phyloP scores from a whole-genome alignment of 1,140 invertebrate species.

The Panulirus ornatus region DNA sequence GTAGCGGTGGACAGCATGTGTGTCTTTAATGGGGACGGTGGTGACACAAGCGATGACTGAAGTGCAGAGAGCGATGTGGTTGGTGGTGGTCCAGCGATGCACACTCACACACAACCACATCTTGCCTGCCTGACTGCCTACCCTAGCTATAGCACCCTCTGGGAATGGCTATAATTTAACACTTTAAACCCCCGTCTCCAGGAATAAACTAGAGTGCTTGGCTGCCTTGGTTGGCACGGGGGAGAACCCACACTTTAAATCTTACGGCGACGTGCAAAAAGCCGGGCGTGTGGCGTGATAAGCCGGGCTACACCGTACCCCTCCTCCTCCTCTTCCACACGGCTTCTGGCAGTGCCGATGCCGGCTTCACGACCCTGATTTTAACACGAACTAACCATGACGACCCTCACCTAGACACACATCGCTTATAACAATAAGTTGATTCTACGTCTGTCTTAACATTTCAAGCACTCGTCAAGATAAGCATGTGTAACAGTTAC shows the following conservation, averaged over 20 bases:
- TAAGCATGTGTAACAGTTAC: no score
- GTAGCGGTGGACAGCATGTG: no score
- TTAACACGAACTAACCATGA: no score
- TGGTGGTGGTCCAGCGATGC: neutral
- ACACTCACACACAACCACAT: neutral
- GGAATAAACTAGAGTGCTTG: slow-evolving; percentile 20
- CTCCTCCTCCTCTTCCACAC: neutral
- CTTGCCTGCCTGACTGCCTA: no score
- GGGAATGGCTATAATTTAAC: slow-evolving; percentile 11
- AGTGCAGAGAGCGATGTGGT: neutral
- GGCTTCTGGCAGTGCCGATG: no score
- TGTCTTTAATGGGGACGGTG: no score
- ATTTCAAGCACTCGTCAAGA: no score
- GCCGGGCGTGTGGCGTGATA: neutral
- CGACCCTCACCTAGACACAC: no score
- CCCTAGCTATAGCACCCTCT: neutral
- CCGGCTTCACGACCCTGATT: neutral
- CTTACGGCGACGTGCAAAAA: neutral
- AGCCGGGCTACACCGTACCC: neutral
- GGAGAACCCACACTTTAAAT: neutral
- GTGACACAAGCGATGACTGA: neutral
- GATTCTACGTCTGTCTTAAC: no score
- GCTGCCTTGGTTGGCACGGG: neutral
- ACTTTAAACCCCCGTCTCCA: slow-evolving; percentile 4
- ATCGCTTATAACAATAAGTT: no score